Conservation (phyloP, 2,888 invertebrate species). For the Ariolimax columbianus region DNA sequence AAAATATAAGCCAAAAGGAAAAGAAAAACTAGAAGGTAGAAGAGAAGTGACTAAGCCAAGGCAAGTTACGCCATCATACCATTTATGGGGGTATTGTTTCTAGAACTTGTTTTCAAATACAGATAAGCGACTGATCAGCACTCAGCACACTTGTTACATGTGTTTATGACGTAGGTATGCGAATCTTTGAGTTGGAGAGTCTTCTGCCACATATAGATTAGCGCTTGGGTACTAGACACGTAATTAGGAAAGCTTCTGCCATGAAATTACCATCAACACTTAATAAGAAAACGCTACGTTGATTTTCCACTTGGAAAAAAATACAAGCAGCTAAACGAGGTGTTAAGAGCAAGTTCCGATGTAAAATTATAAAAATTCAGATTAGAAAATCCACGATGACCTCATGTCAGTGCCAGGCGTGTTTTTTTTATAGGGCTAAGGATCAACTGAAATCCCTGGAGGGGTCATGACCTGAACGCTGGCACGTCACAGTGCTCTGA, state of each 20-base stretch:
- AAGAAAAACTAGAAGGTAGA: too few species aligned
- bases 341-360: neutral
- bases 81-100: too few species aligned
- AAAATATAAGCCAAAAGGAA: too few species aligned
- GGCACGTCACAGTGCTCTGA: slow-evolving; percentile 29
- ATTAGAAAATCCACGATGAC: neutral
- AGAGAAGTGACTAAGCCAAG: too few species aligned
- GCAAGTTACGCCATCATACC: too few species aligned
- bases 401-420: slow-evolving; percentile 24
- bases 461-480: slow-evolving; percentile 24
- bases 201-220: too few species aligned
- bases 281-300: neutral
- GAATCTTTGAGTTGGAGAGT: too few species aligned
- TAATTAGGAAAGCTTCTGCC: neutral
- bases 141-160: too few species aligned
- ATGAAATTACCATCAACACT: neutral
- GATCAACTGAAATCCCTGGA: neutral
- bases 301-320: slow-evolving; percentile 10
- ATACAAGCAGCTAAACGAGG: slow-evolving; percentile 11
- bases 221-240: too few species aligned
- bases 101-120: too few species aligned
- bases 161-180: too few species aligned
- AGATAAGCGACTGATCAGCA: too few species aligned
- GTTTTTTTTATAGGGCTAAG: slow-evolving; percentile 30
- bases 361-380: neutral